phyloP scores from a whole-genome alignment of 1,140 invertebrate genomes.

The Rhyacophila brunnea region DNA sequence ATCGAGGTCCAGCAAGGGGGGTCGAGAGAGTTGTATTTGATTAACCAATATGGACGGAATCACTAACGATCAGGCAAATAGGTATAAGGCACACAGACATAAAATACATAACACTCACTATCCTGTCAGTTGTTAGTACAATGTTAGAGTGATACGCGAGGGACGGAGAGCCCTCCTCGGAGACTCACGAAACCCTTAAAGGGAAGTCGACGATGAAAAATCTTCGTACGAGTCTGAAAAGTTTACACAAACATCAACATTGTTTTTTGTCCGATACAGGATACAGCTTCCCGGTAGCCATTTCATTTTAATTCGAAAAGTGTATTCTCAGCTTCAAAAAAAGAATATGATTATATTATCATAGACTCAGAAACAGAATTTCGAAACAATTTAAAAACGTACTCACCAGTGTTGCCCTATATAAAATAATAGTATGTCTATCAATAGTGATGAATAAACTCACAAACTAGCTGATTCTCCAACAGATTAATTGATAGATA shows the following conservation, averaged over 20 bases:
- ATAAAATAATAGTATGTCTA: too few species aligned
- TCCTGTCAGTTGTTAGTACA: constrained; percentile 23
- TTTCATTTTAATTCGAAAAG: too few species aligned
- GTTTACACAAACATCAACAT: constrained; percentile 40
- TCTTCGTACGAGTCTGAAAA: constrained; percentile 61
- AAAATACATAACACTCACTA: constrained; percentile 29
- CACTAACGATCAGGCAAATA: constrained; percentile 31
- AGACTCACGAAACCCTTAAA: constrained; percentile 45
- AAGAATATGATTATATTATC: too few species aligned
- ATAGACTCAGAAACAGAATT: too few species aligned
- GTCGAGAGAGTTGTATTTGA: background rate
- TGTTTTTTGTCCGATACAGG: background rate
- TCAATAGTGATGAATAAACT: too few species aligned
- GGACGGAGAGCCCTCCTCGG: background rate
- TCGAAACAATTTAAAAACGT: too few species aligned
- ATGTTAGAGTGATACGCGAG: constrained; percentile 15
- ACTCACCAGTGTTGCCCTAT: too few species aligned
- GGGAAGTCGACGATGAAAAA: constrained; percentile 61
- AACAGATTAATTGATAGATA: too few species aligned
- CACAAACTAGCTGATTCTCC: too few species aligned
- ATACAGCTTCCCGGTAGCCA: too few species aligned
- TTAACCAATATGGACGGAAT: background rate
- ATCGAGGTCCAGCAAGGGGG: too few species aligned
- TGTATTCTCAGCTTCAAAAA: too few species aligned
- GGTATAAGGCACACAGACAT: constrained; percentile 26